These are phyloP conservation scores for Zaprionus gabonicus DNA, from an alignment of 1,140 invertebrate species.

Conservation along the genomic window DNA sequence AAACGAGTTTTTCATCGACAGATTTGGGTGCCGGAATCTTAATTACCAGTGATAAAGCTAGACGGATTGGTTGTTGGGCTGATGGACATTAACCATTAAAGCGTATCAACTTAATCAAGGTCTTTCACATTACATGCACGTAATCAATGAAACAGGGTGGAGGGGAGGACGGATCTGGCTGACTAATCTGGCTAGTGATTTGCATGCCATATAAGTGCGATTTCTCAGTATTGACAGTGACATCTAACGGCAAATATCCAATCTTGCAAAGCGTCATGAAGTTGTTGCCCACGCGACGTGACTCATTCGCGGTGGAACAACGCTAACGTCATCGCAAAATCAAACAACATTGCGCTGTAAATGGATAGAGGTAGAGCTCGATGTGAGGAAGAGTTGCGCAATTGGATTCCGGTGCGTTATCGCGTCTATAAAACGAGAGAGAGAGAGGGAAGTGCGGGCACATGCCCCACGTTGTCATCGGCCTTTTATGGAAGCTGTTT, in stretches of 20 bases:
- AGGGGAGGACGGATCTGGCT: constrained; percentile 9
- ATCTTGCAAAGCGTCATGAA: constrained; percentile 7
- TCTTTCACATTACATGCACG: constrained; percentile 24
- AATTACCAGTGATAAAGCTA: constrained; percentile 38
- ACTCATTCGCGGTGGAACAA: constrained; percentile 32
- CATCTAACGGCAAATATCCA: constrained; percentile 55
- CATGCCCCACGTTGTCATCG: neutral
- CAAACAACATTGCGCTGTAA: constrained; percentile 37
- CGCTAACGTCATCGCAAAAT: constrained; percentile 51
- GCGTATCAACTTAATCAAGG: constrained; percentile 26
- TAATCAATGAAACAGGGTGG: constrained; percentile 22
- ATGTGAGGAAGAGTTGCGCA: neutral
- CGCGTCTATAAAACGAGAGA: neutral
- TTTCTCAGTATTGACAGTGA: constrained; percentile 6
- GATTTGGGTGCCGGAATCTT: constrained; percentile 20
- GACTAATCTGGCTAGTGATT: constrained; percentile 62
- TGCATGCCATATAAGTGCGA: constrained; percentile 49
- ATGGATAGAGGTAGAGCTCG: constrained; percentile 11
- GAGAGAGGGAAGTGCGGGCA: neutral
- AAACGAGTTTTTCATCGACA: constrained; percentile 26
- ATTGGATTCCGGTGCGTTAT: constrained; percentile 1
- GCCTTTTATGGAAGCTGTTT: neutral
- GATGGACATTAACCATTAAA: constrained; percentile 1
- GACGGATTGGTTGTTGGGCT: neutral
- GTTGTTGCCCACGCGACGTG: constrained; percentile 34